Base-by-base conservation (phyloP, 1,140 invertebrate species). In the Drosophila hydei region DNA sequence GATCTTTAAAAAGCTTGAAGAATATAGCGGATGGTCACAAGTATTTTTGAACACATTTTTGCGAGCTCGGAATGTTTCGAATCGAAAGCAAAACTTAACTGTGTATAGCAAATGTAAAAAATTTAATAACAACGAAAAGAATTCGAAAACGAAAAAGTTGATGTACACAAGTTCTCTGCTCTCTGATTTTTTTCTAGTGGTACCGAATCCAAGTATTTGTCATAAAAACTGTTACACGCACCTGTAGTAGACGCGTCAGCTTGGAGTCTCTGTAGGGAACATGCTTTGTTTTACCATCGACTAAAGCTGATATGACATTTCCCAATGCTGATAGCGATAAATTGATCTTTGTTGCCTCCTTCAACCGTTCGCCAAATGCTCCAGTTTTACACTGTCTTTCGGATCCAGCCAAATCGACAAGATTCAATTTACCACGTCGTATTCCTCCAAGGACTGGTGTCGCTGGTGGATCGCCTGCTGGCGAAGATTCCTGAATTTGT, bases 231-330 rank as follows among this genome's bases (percentile, higher is more conserved):
- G 27, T 30, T 40, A 40, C n/a, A 40, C 18, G 0, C 67, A 83
- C 95, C 92, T 98, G 96, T 45, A 99, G 92, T 0, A 99, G 91
- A 65, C 98, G 91, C 0, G 97, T 99, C 0, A 99, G 92, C 92
- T 99, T 99, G n/a, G 97, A 98, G 89, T 99, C 98, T 55, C 97
- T 92, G 90, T 98, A 99, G 0, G 98, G 98, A 61, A 99, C 96
- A 88, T 99, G 97, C 89, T 96, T 95, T n/a, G 95, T 94, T 92
- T 98, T 96, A 1, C 96, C 96, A 91, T 96, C 97, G 0, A 98
- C 97, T 36, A 99, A 92, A 0, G 97, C 97, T 11, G 97, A 98
- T 60, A 99, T 99, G 0, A 99, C 97, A 92, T 99, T 99, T 12
- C 97, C 98, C 40, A 99, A 92, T 0, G 97, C 98, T 9, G 97